Base-by-base conservation (phyloP, 2,113 vertebrate species). In the Pollachius pollachius region DNA sequence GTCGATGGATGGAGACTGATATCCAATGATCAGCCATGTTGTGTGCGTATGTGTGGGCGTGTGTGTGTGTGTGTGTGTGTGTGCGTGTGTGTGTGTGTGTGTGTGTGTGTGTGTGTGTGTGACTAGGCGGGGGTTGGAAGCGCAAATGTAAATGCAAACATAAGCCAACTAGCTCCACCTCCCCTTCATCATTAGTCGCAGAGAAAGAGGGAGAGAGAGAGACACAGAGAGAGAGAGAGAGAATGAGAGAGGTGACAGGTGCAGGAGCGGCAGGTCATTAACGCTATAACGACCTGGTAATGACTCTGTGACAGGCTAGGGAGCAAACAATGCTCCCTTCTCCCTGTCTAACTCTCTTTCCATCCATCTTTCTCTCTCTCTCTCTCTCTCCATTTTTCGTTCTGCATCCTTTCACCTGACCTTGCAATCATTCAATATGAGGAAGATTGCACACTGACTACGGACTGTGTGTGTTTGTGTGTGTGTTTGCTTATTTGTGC, bases 231-330 rank as follows among this genome's bases (percentile, higher is more conserved):
- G 59, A 58, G 27, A 62, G 52, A 11, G 41, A 48, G 41, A 48
- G 41, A 48, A 7, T 9, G 41, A 48, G 41, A 48, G 8, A 73
- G 78, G 21, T 83, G 84, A 84, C 84, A 90, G 87, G 81, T 89
- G 85, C 81, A 77, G 30, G 73, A 77, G 69, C 84, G 76, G 70
- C 76, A 65, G 85, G 77, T 85, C 73, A 76, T 87, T 88, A 86
- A 61, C 75, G 19, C 60, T 71, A 25, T 84, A 84, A 88, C 87
- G 76, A 85, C 68, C 78, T 56, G 52, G 72, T 87, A 84, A 85
- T 74, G 82, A 72, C 77, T 71, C 68, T 64, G 70, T 75, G 62
- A 79, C 69, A 77, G 76, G 65, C 61, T 75, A 52, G 72, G 74
- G 73, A 80, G 57, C 56, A 62, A 67, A 76, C 58, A 60, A 23